Conservation (phyloP, 2,797 vertebrate species). For the Poeciliopsis paucimaculata region DNA sequence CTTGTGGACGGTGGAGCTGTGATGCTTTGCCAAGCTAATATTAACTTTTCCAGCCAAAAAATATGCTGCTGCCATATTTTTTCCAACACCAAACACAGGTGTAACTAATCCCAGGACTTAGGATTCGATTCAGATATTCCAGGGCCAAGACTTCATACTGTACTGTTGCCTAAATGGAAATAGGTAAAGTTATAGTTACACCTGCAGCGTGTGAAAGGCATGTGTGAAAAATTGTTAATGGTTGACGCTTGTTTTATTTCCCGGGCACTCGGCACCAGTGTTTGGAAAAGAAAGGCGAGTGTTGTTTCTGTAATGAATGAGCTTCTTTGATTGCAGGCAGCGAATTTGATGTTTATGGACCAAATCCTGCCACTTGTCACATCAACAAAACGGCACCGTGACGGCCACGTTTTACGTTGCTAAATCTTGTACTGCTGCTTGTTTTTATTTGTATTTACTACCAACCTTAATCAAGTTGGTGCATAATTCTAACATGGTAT, state of each 20-base stretch:
- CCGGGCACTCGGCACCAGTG: neutral
- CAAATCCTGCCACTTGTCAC: neutral
- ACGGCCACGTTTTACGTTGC: neutral
- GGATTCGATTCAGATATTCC: neutral
- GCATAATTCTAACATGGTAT: too few species aligned
- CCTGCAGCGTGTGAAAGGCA: neutral
- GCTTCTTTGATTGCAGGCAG: neutral
- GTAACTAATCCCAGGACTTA: neutral
- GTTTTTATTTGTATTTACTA: neutral
- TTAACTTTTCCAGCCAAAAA: conserved; percentile 2
- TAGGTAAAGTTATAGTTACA: neutral
- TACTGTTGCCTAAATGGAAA: neutral
- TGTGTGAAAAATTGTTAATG: conserved; percentile 1
- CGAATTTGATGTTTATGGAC: neutral
- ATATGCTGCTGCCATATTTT: neutral
- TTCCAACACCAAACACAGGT: conserved; percentile 4
- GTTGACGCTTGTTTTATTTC: neutral
- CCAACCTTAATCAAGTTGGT: neutral
- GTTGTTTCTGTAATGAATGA: neutral
- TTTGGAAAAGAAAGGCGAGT: neutral
- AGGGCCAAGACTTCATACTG: neutral
- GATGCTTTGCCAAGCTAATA: conserved; percentile 3
- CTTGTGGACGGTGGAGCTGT: neutral
- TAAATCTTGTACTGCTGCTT: neutral
- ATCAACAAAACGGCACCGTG: neutral